Percentiles rank a stretch among this genome's conserved stretches.
Conservation (phyloP, 2,797 vertebrate genomes). For the Argyrosomus regius region DNA sequence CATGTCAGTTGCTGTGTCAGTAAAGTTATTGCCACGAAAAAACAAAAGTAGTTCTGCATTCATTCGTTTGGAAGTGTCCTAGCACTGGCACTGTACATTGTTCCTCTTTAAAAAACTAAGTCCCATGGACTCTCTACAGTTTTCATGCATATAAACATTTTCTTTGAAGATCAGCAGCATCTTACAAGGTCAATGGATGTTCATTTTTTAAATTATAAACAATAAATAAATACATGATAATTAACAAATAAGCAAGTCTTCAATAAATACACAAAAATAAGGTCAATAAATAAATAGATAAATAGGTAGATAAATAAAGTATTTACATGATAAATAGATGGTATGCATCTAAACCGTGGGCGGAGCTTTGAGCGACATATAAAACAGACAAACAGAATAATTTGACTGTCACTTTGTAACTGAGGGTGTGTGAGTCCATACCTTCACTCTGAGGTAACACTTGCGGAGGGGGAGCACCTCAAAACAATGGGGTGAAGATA, state of each 20-base stretch:
- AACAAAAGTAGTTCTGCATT: conserved; percentile 83
- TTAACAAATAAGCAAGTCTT: conserved; percentile 74
- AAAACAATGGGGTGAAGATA: conserved; percentile 77
- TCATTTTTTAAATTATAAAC: conserved; percentile 81
- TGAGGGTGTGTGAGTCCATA: conserved; percentile 85
- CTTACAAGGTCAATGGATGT: conserved; percentile 89
- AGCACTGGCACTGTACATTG: conserved; percentile 85
- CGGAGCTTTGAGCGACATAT: conserved; percentile 82
- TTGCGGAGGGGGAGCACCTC: conserved; percentile 78
- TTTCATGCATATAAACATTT: conserved; percentile 93
- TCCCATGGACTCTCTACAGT: conserved; percentile 89
- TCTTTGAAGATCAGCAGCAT: conserved; percentile 92
- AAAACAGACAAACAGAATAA: conserved; percentile 78
- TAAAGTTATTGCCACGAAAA: conserved; percentile 86
- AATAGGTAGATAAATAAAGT: conserved; percentile 82
- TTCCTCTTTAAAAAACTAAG: conserved; percentile 90
- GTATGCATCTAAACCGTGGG: conserved; percentile 78
- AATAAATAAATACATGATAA: conserved; percentile 83
- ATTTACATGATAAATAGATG: conserved; percentile 86
- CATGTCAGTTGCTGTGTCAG: conserved; percentile 84
- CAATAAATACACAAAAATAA: conserved; percentile 83
- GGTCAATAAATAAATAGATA: conserved; percentile 81
- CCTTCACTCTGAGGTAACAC: conserved; percentile 87
- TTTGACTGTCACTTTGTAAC: conserved; percentile 84
- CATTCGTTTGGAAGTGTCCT: conserved; percentile 76